Evolutionary conservation across 2,888 invertebrate genomes (phyloP).

Genomic region (Perizoma flavofasciatum): DNA sequence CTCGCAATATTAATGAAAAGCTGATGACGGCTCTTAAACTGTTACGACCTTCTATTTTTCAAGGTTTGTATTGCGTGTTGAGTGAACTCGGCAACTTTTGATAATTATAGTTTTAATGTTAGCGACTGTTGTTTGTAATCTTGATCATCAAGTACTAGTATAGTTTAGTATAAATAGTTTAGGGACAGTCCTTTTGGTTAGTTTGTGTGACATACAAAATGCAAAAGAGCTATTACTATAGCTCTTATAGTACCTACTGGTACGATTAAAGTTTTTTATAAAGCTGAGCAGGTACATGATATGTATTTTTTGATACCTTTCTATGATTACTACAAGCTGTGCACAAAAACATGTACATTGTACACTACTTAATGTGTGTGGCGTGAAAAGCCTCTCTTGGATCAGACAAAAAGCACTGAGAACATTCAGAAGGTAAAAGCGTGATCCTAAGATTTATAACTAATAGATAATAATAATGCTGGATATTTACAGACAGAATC

Average conservation of each 20-base stretch:
- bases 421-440: too few species aligned
- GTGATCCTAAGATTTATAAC: too few species aligned
- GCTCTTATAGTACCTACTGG: too few species aligned
- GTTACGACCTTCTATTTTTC: slow-evolving; percentile 56
- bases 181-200: slow-evolving; percentile 12
- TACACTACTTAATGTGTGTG: too few species aligned
- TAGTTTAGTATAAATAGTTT: slow-evolving; percentile 4
- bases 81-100: slow-evolving; percentile 37
- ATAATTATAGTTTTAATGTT: slow-evolving; percentile 43
- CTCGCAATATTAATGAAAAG: slow-evolving; percentile 61
- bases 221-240: background rate
- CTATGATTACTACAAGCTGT: too few species aligned
- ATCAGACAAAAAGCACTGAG: too few species aligned
- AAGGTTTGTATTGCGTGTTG: slow-evolving; percentile 49
- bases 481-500: too few species aligned
- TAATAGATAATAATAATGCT: too few species aligned
- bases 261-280: background rate
- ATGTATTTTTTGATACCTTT: too few species aligned
- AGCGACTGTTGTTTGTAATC: slow-evolving; percentile 33
- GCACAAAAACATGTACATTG: too few species aligned
- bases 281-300: background rate
- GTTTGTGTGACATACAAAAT: slow-evolving; percentile 4
- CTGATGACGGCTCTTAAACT: slow-evolving; percentile 57
- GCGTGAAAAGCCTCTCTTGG: too few species aligned
- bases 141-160: slow-evolving; percentile 21